These are phyloP conservation scores for Altica lythri DNA, from an alignment of 2,888 invertebrate species.

Conservation along the genomic window DNA sequence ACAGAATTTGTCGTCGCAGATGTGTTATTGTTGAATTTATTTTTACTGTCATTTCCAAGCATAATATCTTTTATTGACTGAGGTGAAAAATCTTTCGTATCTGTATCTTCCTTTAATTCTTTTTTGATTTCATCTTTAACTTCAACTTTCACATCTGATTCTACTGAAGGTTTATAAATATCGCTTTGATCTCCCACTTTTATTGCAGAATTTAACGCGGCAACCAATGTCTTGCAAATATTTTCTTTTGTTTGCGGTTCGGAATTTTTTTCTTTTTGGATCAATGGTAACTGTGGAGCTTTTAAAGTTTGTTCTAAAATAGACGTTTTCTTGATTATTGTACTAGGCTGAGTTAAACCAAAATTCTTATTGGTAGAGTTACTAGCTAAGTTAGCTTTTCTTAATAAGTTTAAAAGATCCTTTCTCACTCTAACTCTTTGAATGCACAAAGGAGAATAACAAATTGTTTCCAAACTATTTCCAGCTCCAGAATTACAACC, in stretches of 20 bases:
- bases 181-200: constrained; percentile 60
- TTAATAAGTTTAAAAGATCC: constrained; percentile 66
- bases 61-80: constrained; percentile 54
- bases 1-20: constrained; percentile 56
- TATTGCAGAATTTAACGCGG: constrained; percentile 66
- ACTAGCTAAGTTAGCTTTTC: constrained; percentile 66
- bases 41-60: constrained; percentile 41
- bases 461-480: constrained; percentile 62
- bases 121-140: constrained; percentile 40
- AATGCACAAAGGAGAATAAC: constrained; percentile 83
- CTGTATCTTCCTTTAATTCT: constrained; percentile 48
- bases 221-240: constrained; percentile 65
- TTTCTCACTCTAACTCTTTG: constrained; percentile 73
- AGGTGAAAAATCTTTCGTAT: constrained; percentile 52
- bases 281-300: constrained; percentile 58
- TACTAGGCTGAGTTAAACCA: constrained; percentile 42
- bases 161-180: constrained; percentile 48
- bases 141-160: constrained; percentile 34
- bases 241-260: constrained; percentile 57
- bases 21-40: constrained; percentile 49
- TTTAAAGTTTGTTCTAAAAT: constrained; percentile 74
- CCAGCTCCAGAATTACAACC: constrained; percentile 66
- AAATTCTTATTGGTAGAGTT: constrained; percentile 59
- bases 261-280: constrained; percentile 37
- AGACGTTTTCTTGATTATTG: constrained; percentile 63